Evolutionary conservation across 2,797 vertebrate species (phyloP).

Genomic region (Cyprinella venusta): DNA sequence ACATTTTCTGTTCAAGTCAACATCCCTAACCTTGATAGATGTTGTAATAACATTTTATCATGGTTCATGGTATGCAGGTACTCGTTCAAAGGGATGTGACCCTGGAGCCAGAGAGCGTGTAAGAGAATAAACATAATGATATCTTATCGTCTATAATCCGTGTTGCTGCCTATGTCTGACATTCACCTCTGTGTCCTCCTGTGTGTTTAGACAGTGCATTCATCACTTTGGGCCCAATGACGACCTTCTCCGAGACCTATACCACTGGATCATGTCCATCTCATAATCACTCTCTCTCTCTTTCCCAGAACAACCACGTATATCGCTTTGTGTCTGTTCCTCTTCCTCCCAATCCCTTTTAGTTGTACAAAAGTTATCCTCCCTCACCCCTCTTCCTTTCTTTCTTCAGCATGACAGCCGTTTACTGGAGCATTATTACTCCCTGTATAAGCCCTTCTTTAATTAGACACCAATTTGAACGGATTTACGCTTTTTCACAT

Average conservation of each 20-base stretch:
- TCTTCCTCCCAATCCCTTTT: constrained; percentile 23
- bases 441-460: constrained; percentile 72
- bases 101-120: constrained; percentile 37
- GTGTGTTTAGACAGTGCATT: constrained; percentile 51
- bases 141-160: constrained; percentile 53
- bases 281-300: constrained; percentile 14
- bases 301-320: background rate
- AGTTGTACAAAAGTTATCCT: constrained; percentile 27
- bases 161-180: constrained; percentile 49
- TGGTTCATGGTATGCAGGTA: constrained; percentile 42
- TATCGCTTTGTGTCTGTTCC: constrained; percentile 10
- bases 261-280: constrained; percentile 69
- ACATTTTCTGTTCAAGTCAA: constrained; percentile 20
- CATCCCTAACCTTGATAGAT: constrained; percentile 37
- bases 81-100: constrained; percentile 50
- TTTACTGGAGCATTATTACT: constrained; percentile 68
- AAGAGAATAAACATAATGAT: constrained; percentile 56
- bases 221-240: constrained; percentile 28
- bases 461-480: constrained; percentile 76
- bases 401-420: constrained; percentile 57
- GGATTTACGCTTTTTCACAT: constrained; percentile 73
- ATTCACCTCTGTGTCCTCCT: constrained; percentile 54
- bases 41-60: constrained; percentile 42
- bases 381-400: background rate
- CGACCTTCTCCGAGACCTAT: constrained; percentile 62